Conservation (phyloP, 1,140 invertebrate species). For the Daktulosphaira vitifoliae region DNA sequence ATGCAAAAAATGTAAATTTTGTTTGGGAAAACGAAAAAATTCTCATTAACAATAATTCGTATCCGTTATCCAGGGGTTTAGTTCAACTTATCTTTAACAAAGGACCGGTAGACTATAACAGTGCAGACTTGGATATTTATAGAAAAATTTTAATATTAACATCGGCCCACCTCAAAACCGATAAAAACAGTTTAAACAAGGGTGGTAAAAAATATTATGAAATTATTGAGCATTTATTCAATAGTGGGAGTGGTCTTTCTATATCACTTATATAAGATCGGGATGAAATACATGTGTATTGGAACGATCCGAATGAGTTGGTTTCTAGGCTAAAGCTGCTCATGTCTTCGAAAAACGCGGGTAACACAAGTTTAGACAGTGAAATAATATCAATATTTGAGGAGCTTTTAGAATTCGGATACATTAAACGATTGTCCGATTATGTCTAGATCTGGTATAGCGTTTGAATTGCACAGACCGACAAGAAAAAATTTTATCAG, state of each 20-base stretch:
- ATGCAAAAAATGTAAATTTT: neutral
- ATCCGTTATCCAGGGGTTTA: neutral
- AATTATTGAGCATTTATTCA: too few species aligned
- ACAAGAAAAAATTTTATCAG: slow-evolving; percentile 35
- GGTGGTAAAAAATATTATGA: neutral
- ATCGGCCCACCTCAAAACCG: neutral
- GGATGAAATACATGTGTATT: slow-evolving; percentile 40
- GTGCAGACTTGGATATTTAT: neutral
- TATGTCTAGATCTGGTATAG: neutral
- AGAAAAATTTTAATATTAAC: neutral
- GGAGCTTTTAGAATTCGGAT: slow-evolving; percentile 39
- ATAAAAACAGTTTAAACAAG: neutral
- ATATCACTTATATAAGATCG: too few species aligned
- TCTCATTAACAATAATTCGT: neutral
- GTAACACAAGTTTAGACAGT: slow-evolving; percentile 41
- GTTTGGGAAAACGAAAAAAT: neutral
- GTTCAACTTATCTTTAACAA: neutral
- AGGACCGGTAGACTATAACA: neutral
- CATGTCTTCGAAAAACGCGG: slow-evolving; percentile 40
- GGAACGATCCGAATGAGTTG: slow-evolving; percentile 44
- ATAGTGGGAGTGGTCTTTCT: too few species aligned
- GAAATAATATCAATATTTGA: slow-evolving; percentile 44
- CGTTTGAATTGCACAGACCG: slow-evolving; percentile 35
- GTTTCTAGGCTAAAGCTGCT: slow-evolving; percentile 41
- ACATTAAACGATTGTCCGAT: neutral